Evolutionary conservation across 2,797 vertebrate genomes (phyloP).

Genomic region (Clarias platycephalus): DNA sequence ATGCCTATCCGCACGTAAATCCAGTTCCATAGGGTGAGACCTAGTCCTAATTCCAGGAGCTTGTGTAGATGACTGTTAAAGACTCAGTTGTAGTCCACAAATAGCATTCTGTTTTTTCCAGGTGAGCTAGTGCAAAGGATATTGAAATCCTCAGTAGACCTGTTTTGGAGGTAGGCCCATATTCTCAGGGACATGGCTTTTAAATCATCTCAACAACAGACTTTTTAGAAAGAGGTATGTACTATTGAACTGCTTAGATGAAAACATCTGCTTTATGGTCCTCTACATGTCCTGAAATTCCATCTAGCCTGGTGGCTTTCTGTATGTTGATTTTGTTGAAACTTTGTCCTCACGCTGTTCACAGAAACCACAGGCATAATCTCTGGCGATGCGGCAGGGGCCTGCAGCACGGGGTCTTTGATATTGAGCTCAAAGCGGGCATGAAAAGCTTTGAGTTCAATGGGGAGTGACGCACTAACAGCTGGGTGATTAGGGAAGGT

Average conservation of each 20-base stretch:
- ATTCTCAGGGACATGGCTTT: not conserved
- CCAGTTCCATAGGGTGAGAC: not conserved
- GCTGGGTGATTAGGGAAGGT: not conserved
- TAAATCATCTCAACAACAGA: not conserved
- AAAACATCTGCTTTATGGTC: not conserved
- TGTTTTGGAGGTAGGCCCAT: not conserved
- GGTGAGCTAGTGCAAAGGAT: not conserved
- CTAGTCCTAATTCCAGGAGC: not conserved
- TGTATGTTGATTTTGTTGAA: not conserved
- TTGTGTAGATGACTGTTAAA: not conserved
- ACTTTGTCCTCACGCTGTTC: not conserved
- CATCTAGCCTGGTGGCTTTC: not conserved
- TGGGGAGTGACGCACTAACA: not conserved
- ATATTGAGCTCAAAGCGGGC: not conserved
- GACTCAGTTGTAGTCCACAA: not conserved
- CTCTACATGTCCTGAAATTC: not conserved
- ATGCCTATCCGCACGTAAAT: conserved; percentile 11
- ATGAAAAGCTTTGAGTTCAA: conserved; percentile 2
- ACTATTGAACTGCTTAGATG: not conserved
- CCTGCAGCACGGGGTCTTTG: not conserved
- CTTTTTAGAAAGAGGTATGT: not conserved
- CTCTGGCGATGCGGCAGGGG: not conserved
- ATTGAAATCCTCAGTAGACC: not conserved
- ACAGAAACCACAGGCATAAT: conserved; percentile 2
- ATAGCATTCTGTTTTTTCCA: not conserved